Base-by-base conservation (phyloP, 2,888 invertebrate genomes). In the Cataglyphis livida region DNA sequence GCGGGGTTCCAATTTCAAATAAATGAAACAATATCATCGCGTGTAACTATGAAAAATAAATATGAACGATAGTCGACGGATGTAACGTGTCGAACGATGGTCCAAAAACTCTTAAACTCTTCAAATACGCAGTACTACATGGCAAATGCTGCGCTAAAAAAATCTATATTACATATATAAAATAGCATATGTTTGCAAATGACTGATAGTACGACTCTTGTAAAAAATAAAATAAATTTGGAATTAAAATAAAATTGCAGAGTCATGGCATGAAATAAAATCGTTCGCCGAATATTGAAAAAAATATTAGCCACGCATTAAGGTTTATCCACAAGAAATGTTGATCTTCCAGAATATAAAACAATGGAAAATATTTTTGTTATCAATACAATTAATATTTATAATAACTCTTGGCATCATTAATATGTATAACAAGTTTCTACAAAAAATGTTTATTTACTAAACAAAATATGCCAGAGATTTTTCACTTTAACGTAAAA, bases 41-140 rank as follows among this genome's bases (percentile, higher is more conserved):
- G 78, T 59, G 59, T 74, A 79, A 79, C 78, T 74, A 73, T 74
- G 59, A 44, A 73, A 79, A 79, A 79, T 79, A 79, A 78, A 78
- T 78, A 78, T 70, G 57, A 70, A 59, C 71, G 21, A 78, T 57
- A 44, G 70, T 59, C 41, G 78, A 57, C 71, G 41, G 41, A 44
- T 57, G 38, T 48, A 54, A 38, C 41, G 57, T 21, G 38, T 21
- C 57, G 44, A 54, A 32, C 57, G 71, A 44, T 32, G 21, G 21
- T 57, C n/a, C 32, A 73, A 79, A 79, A 79, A 73, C 75, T 73
- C 71, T 79, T 59, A 59, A 79, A 74, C 73, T 59, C 78, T 79
- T 74, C 74, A 35, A 74, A 73, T 79, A 59, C 59, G 25, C 35
- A 35, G 25, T 35, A 78, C 28, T 78, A 78, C 25, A 61, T 25